Evolutionary conservation across 92 coral and sea anemone genomes (phyloP), one percentile per base, ranked within the genome.

Genomic region (Desmophyllum pertusum): DNA sequence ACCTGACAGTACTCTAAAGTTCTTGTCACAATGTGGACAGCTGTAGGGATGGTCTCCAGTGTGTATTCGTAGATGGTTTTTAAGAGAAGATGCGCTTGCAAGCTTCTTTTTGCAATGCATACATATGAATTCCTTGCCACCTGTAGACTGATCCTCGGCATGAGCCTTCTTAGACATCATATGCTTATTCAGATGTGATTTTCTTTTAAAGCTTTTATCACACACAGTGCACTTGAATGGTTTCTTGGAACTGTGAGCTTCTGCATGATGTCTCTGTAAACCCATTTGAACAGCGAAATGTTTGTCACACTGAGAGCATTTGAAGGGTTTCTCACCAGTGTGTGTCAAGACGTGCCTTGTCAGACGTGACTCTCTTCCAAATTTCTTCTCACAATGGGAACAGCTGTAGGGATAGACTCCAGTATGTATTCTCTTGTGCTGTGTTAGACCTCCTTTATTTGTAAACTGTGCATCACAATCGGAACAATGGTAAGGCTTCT

Each of bases 1-100:
- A 75, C 10, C 0, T 11, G 13, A 13, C n/a, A 11, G 10, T 18
- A 65, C 19, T 42, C 35, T 45, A 45, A 50, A 75, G 10, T 29
- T 40, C 65, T 75, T 45, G 13, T 27, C 63, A 46, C 80, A 75
- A 19, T 18, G 27, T 11, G 55, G 40, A n/a, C 80, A 75, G 19
- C 25, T 75, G 80, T 42, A 45, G 25, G 59, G 80, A n/a, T n/a
- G n/a, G n/a, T n/a, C n/a, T n/a, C n/a, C n/a, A n/a, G 79, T 18
- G 55, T 74, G 79, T 39, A 74, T 39, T 29, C 55, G 23, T 4
- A 74, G 13, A 30, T 74, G 79, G 2, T 17, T 15, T 14, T 19
- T 39, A 39, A 74, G 79, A 43, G n/a, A n/a, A 2, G 51, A 25
- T 5, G 25, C 4, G 14, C 5, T 38, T 6, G 13, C 6, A 46